A percentile compares a stretch with the other conserved stretches of the same genome.
phyloP scores from a whole-genome alignment of 2,113 vertebrate genomes.

The Thymallus thymallus region DNA sequence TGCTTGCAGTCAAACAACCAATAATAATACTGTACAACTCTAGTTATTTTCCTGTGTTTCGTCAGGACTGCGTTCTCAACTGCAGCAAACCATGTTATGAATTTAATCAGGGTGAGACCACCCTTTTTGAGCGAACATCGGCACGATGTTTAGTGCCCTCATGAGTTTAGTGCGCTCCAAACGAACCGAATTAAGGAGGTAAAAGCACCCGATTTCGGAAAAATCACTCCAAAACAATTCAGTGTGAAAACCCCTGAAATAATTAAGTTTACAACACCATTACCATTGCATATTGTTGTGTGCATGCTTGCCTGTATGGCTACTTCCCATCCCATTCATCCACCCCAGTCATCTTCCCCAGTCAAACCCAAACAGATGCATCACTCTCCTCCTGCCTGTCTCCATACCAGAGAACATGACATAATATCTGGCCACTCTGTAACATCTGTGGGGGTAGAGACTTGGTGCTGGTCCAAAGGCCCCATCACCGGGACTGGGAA shows the following conservation, averaged over 20 bases:
- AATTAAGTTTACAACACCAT: slow-evolving; percentile 3
- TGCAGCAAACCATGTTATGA: too few relatives aligned
- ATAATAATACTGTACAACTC: too few relatives aligned
- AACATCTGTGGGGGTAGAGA: slow-evolving; percentile 81
- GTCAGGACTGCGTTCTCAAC: too few relatives aligned
- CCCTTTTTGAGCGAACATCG: too few relatives aligned
- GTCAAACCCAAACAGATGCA: slow-evolving; percentile 50
- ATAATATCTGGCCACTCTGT: slow-evolving; percentile 75
- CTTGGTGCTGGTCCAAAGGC: slow-evolving; percentile 78
- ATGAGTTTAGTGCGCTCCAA: too few relatives aligned
- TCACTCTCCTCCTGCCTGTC: slow-evolving; percentile 58
- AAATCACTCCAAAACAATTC: neutral
- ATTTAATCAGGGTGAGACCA: too few relatives aligned
- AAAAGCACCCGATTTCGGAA: neutral
- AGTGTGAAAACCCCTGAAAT: neutral
- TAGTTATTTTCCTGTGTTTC: too few relatives aligned
- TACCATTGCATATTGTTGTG: neutral
- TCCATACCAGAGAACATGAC: slow-evolving; percentile 61
- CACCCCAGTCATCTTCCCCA: slow-evolving; percentile 21
- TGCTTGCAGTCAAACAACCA: too few relatives aligned
- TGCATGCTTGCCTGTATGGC: slow-evolving; percentile 12
- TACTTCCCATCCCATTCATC: slow-evolving; percentile 24
- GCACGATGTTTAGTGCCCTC: too few relatives aligned
- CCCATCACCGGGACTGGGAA: slow-evolving; percentile 78
- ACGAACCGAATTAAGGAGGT: too few relatives aligned